Evolutionary conservation across 2,113 vertebrate genomes (phyloP), one percentile per base, ranked within the genome.

Genomic region (Myotis yumanensis): DNA sequence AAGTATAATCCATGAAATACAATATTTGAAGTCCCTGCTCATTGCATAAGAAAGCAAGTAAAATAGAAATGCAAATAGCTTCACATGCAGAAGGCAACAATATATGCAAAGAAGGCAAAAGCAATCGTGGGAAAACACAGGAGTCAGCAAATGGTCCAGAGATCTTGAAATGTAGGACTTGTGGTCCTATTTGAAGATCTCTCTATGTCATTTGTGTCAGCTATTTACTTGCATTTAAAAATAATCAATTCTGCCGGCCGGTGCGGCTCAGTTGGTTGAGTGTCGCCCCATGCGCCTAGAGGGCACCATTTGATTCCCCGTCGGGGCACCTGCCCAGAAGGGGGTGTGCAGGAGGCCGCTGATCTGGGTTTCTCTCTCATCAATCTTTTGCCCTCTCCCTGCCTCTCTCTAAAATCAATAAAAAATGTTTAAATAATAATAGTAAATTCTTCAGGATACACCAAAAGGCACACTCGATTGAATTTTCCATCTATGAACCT

Each of bases 401-500:
- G 22, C 57, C 23, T 1, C 57, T 11, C 52, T 28, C 59, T 28
- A 62, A 28, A 12, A 12, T 28, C 59, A 62, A 62, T 5, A 30
- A 28, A 30, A 62, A 28, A 30, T 5, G 12, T 4, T 62, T 62
- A 12, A 62, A 32, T 64, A 32, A 32, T 15, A 91, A 91, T 75
- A 91, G 89, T 85, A 66, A 35, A 11, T 92, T 95, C 54, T 93
- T 95, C 48, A 51, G 82, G 75, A 66, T 46, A 80, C 30, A 90
- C 77, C 82, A 91, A 94, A 79, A 93, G 59, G 7, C 82, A 89
- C 77, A 71, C 30, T 88, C 82, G 84, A 30, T 77, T 75, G 71
- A 92, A 88, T 94, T 89, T 97, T 96, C 85, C 79, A 17, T 91
- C 71, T 82, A 54, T 57, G 77, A 95, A 59, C 37, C 89, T 93